Evolutionary conservation across 2,888 invertebrate species (phyloP), one percentile per base, ranked within the genome.

Genomic region (Epistrophella euchroma): DNA sequence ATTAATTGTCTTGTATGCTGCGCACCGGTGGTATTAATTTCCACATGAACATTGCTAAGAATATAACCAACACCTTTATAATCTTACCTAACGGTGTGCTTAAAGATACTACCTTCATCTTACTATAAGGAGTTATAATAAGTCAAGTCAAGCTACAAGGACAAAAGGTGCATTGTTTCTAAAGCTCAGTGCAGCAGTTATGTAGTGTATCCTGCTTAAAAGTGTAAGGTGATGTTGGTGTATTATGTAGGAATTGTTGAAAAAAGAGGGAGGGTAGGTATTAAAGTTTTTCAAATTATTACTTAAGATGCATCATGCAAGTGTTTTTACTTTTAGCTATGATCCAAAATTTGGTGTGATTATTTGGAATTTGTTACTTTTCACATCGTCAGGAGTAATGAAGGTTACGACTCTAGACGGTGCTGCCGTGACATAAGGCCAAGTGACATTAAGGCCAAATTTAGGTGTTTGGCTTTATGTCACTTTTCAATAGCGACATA

Each of bases 1-100:
- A 60, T 40, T 37, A 40, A 37, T 60, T 60, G 37, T 60, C 60
- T 60, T 60, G 60, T 60, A 60, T 60, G 40, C 37, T 60, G 9
- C 32, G 1, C 7, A 32, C 32, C 9, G 9, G 22, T 13, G 25
- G 15, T 13, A 37, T 37, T 58, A 19, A 58, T 58, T 58, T 6
- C 3, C 3, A 35, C 15, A 35, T 35, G 6, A 35, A 22, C 35
- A 35, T 37, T 35, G 10, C 2, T 13, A 13, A 19, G 19, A 37
- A 19, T 37, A 60, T 10, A 37, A 19, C 22, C 32, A 60, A 60
- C 37, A 7, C 60, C n/a, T n/a, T 11, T 40, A 37, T 40, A 40
- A 60, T 60, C 40, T 60, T 60, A 60, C 19, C 60, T 40, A 22
- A 60, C 9, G 22, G 60, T 60, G 60, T 60, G 40, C 40, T 60